These are phyloP conservation scores for Nestor notabilis DNA, from an alignment of 2,113 vertebrate genomes.

Conservation along the genomic window DNA sequence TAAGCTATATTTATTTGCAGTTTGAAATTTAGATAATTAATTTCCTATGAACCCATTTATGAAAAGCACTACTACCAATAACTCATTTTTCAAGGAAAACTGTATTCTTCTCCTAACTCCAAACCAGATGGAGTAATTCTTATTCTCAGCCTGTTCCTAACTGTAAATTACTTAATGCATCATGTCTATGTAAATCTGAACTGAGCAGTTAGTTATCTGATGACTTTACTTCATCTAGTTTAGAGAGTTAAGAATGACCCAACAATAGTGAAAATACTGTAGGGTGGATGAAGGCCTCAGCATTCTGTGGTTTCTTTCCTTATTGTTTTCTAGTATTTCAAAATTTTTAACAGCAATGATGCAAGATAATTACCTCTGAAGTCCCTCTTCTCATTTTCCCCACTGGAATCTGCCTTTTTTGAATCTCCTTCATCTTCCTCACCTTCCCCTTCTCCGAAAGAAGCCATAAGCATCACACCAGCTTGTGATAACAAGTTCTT, in stretches of 20 bases:
- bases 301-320: background rate
- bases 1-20: background rate
- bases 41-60: background rate
- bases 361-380: conserved; percentile 81
- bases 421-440: conserved; percentile 77
- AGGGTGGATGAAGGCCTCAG: background rate
- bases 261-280: background rate
- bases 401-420: conserved; percentile 77
- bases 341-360: background rate
- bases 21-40: background rate
- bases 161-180: background rate
- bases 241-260: background rate
- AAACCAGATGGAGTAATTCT: background rate
- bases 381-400: conserved; percentile 89
- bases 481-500: conserved; percentile 94
- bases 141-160: background rate
- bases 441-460: conserved; percentile 81
- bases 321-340: background rate
- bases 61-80: background rate
- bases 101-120: background rate
- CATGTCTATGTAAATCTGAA: background rate
- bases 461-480: conserved; percentile 83
- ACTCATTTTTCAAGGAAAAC: background rate
- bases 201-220: background rate
- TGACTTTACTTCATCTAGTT: background rate